Conservation (phyloP, 2,797 vertebrate genomes). For the Caiman crocodilus region DNA sequence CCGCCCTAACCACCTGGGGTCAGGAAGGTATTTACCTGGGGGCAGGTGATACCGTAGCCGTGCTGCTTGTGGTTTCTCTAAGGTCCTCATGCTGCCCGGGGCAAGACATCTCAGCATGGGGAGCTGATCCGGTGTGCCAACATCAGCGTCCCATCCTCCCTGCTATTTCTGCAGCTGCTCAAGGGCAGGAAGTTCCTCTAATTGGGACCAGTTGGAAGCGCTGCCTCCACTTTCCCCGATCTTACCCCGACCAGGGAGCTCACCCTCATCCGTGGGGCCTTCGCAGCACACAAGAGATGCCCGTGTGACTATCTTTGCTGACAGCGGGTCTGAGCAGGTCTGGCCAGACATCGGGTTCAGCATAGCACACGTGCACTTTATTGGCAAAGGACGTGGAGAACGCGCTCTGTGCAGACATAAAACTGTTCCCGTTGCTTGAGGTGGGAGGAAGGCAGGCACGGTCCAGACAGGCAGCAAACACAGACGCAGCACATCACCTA, state of each 20-base stretch:
- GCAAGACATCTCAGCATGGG: not conserved
- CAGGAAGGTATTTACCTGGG: not conserved
- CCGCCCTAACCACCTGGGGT: not conserved
- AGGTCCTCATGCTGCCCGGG: not conserved
- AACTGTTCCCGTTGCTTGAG: not conserved
- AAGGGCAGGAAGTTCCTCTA: not conserved
- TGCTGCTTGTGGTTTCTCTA: not conserved
- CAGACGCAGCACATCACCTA: not conserved
- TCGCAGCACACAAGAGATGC: not conserved
- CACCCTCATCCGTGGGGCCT: no score
- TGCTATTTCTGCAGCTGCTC: not conserved
- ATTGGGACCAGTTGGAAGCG: not conserved
- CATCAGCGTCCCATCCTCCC: not conserved
- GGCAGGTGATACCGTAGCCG: not conserved
- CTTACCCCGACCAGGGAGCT: not conserved
- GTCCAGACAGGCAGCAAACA: not conserved
- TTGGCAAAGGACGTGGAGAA: not conserved
- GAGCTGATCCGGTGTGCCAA: not conserved
- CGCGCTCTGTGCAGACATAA: not conserved
- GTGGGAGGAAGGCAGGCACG: not conserved
- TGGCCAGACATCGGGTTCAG: not conserved
- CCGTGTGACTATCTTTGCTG: not conserved
- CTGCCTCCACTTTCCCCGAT: not conserved
- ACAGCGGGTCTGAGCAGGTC: not conserved
- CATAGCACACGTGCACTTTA: not conserved